Evolutionary conservation across 2,888 invertebrate species (phyloP), one percentile per base, ranked within the genome.

Genomic region (Epinotia nisella): DNA sequence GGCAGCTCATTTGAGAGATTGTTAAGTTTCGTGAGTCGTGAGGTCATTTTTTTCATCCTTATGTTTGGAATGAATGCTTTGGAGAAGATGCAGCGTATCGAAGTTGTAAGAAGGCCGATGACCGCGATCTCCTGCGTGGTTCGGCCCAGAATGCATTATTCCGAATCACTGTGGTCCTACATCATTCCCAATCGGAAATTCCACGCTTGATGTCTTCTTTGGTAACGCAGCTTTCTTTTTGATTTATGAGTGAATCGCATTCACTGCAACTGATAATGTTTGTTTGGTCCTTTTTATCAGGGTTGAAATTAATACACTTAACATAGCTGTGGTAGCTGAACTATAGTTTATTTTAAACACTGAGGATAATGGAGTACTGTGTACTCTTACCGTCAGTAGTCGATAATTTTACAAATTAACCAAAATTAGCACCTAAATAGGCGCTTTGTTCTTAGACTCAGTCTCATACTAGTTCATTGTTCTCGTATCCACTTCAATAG

Each of bases 81-180:
- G 76, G 75, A 78, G 78, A 56, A 78, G 81, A 82, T 79, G 80
- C 74, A 71, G 78, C 74, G 76, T 76, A 75, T 79, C 82, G 84
- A 85, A 79, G 81, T 82, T 81, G 81, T 81, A 87, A 84, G 84
- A 82, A 85, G 91, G 91, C 84, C 90, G 83, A 81, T 87, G 93
- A 88, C 93, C 90, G 83, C 86, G 77, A 83, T 87, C 90, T 81
- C 85, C 81, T 83, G 86, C 83, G 80, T 81, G 87, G 87, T 90
- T 90, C 88, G 89, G 86, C 87, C 87, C 89, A 90, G 89, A 90
- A 91, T 91, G 89, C 86, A 87, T 90, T 87, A 90, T 87, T 85
- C 81, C 80, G 85, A 87, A 87, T 86, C 83, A 85, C 83, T 80
- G 83, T 88, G 87, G 85, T 84, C 87, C 90, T 88, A 84, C 87